Evolutionary conservation across 2,113 vertebrate species (phyloP), one percentile per base, ranked within the genome.

Genomic region (Xenopus borealis): DNA sequence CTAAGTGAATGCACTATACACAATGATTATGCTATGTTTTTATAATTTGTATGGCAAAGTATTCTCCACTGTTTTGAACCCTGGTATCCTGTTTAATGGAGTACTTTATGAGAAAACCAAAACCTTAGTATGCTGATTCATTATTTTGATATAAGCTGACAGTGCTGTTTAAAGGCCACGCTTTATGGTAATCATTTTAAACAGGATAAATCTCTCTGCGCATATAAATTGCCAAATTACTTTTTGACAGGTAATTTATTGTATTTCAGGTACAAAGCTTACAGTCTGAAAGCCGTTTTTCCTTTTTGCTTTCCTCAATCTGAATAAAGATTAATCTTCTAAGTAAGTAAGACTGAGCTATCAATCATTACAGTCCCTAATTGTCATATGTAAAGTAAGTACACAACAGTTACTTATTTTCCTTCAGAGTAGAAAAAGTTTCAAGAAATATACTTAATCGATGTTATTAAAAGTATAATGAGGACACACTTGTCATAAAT

Each of bases 201-300:
- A 64, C 62, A 40, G 62, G 17, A 64, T 44, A 64, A 64, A 44
- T 30, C 62, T 40, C 30, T 40, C 17, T 10, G 40, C 10, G 10
- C 62, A 64, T 64, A 64, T 64, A 40, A 40, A 64, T 44, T 40
- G 62, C 33, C 40, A n/a, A 64, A 46, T 66, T 46, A 66, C 63
- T 66, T 66, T 63, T 46, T 66, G 63, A 18, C 40, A 66, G n/a
- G 45, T 46, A 66, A 66, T 66, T 33, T 33, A 64, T 64, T 64
- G 40, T 40, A 30, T 64, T 40, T 64, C 27, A 64, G 62, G 33
- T 64, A 40, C 40, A 64, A 64, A 64, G 5, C 40, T n/a, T 66
- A 46, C 5, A 44, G 45, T 66, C 47, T n/a, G 40, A 19, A 19
- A 47, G 33, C 63, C 63, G n/a, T 45, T 66, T 66, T 40, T 40